Conservation (phyloP, 1,140 invertebrate genomes). For the Asobara japonica region DNA sequence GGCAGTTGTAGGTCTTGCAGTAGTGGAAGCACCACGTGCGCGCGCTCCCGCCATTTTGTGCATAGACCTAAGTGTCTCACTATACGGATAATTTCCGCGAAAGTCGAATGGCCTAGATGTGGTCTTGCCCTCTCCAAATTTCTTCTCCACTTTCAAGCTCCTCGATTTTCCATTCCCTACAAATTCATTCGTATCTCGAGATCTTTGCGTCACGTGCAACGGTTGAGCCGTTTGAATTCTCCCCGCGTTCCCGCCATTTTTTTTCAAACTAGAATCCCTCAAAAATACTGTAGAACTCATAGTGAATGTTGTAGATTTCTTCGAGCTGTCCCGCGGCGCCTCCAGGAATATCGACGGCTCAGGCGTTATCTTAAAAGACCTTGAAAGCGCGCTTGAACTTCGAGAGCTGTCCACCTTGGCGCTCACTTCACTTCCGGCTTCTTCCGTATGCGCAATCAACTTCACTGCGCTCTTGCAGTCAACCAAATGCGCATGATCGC, state of each 20-base stretch:
- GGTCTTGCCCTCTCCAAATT: not conserved
- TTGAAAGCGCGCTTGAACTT: constrained; percentile 30
- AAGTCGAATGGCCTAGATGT: not conserved
- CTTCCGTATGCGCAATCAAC: not conserved
- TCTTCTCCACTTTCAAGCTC: not conserved
- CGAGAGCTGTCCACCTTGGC: not conserved
- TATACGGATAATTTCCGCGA: constrained; percentile 45
- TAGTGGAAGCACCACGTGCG: not conserved
- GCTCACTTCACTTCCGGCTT: not conserved
- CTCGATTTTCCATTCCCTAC: not conserved
- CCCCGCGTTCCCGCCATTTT: not conserved
- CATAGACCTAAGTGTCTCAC: constrained; percentile 49
- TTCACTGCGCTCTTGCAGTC: constrained; percentile 48
- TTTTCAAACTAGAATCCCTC: not conserved
- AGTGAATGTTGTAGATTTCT: constrained; percentile 41
- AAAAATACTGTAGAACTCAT: constrained; percentile 48
- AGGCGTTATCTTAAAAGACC: constrained; percentile 39
- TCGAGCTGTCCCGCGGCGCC: constrained; percentile 24
- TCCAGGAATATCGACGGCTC: constrained; percentile 16
- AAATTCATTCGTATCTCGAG: not conserved
- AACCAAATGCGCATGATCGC: constrained; percentile 67
- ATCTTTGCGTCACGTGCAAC: not conserved
- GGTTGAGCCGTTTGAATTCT: not conserved
- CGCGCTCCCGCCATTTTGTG: constrained; percentile 34
- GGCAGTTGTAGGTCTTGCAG: constrained; percentile 26